Percentiles rank a stretch among this genome's conserved stretches.
Conservation (phyloP, 2,888 invertebrate species). For the Galerucella calmariensis region DNA sequence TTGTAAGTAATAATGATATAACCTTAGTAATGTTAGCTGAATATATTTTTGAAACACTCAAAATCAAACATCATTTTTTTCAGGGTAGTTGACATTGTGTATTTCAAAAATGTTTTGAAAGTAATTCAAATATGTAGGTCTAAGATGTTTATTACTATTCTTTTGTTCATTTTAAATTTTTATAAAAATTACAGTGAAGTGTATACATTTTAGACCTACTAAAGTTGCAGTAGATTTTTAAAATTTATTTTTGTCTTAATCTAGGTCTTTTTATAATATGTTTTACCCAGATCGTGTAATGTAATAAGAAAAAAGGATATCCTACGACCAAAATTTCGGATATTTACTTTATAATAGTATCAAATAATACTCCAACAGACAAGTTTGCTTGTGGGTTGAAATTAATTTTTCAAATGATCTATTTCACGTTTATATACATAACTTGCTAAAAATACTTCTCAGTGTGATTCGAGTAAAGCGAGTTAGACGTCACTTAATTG, state of each 20-base stretch:
- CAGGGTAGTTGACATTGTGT: not conserved
- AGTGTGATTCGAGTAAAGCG: too few species aligned
- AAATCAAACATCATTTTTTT: not conserved
- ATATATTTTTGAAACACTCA: not conserved
- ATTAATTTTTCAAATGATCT: too few species aligned
- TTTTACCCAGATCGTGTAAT: too few species aligned
- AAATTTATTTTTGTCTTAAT: constrained; percentile 1
- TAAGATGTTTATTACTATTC: not conserved
- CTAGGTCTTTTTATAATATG: not conserved
- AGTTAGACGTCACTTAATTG: too few species aligned
- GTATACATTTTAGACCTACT: not conserved
- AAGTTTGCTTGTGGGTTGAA: too few species aligned
- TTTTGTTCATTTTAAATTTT: not conserved
- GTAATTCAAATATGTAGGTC: not conserved
- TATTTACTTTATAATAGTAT: too few species aligned
- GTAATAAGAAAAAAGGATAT: too few species aligned
- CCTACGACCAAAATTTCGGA: too few species aligned
- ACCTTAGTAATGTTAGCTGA: constrained; percentile 5
- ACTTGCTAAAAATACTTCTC: too few species aligned
- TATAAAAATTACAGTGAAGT: not conserved
- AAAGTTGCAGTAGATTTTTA: not conserved
- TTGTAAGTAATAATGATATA: constrained; percentile 53
- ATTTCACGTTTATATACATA: too few species aligned
- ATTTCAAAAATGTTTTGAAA: not conserved
- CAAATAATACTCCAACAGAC: too few species aligned